Percentiles rank a stretch among this genome's conserved stretches.
phyloP scores from a whole-genome alignment of 2,888 invertebrate species.

The Nysson spinosus region DNA sequence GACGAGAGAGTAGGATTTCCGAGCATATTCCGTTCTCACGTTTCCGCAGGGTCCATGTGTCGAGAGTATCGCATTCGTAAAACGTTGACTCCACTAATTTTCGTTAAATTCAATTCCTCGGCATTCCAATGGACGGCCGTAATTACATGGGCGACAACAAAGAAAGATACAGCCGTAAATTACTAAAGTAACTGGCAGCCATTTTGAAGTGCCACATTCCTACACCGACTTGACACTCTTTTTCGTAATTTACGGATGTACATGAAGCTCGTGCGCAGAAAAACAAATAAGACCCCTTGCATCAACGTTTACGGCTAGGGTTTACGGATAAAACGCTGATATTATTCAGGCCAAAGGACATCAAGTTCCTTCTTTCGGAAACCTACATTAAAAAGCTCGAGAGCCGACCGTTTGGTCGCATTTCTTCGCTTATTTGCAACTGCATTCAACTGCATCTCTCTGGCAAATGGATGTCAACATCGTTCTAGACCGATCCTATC shows the following conservation, averaged over 20 bases:
- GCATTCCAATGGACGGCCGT: constrained; percentile 50
- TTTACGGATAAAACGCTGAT: constrained; percentile 3
- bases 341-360: background rate
- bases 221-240: constrained; percentile 75
- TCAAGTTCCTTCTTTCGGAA: constrained; percentile 1
- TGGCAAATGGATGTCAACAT: constrained; percentile 45
- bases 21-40: constrained; percentile 71
- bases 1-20: constrained; percentile 62
- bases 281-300: constrained; percentile 38
- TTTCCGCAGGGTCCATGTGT: constrained; percentile 55
- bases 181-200: constrained; percentile 81
- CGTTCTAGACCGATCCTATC: background rate
- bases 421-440: constrained; percentile 33
- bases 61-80: constrained; percentile 46
- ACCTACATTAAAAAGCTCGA: constrained; percentile 14
- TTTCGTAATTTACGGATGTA: constrained; percentile 70
- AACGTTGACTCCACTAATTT: constrained; percentile 61
- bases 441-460: constrained; percentile 15
- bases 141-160: constrained; percentile 71
- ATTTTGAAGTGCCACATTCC: constrained; percentile 88
- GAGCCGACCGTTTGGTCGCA: constrained; percentile 2
- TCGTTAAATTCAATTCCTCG: constrained; percentile 45
- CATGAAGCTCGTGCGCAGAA: constrained; percentile 37
- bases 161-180: constrained; percentile 77
- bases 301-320: constrained; percentile 24